A percentile compares a stretch with the other conserved stretches of the same genome.
phyloP scores from a whole-genome alignment of 2,888 invertebrate genomes.

The Morinoia aosen region DNA sequence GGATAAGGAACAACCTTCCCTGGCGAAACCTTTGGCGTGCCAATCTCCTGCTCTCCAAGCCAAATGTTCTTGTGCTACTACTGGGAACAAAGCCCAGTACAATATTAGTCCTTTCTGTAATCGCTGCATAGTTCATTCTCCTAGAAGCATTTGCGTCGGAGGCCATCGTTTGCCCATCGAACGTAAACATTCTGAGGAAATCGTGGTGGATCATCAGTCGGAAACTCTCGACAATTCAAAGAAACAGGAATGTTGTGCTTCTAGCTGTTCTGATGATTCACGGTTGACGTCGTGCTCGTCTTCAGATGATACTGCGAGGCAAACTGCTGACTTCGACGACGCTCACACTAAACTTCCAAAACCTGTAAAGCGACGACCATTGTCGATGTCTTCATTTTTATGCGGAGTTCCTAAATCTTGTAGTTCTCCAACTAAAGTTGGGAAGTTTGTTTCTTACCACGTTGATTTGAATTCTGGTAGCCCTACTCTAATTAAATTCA shows the following conservation, averaged over 20 bases:
- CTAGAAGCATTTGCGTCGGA: conserved; percentile 24
- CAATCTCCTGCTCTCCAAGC: conserved; percentile 34
- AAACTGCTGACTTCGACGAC: background rate
- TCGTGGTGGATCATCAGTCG: background rate
- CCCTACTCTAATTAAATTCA: conserved; percentile 29
- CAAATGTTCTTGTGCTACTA: conserved; percentile 9
- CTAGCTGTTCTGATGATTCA: background rate
- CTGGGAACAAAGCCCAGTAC: background rate
- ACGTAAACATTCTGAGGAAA: background rate
- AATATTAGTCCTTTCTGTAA: background rate
- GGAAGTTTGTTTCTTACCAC: conserved; percentile 27
- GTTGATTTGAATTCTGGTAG: conserved; percentile 25
- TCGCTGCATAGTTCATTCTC: conserved; percentile 31
- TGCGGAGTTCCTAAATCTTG: background rate
- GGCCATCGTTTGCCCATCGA: conserved; percentile 14
- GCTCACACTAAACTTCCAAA: background rate
- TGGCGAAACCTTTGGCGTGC: background rate
- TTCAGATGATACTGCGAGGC: background rate
- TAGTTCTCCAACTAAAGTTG: background rate
- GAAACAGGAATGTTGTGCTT: background rate
- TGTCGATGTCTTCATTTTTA: conserved; percentile 22
- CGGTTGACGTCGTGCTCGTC: background rate
- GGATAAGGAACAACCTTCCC: background rate
- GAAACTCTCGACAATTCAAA: background rate
- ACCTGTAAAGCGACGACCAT: background rate